Percentiles rank a stretch among this genome's conserved stretches.
These are phyloP conservation scores for Macaca fascicularis DNA, from an alignment of 2,113 vertebrate genomes.

Conservation along the genomic window T2T-MFA8v1.1 NC_088377.1:161981001-161981500, in stretches of 20 bases:
- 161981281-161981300: conserved; percentile 37
- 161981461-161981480: background rate
- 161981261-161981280: background rate
- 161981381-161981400: conserved; percentile 6
- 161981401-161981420: conserved; percentile 15
- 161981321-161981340: conserved; percentile 20
- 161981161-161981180: background rate
- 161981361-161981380: conserved; percentile 35
- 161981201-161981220: background rate
- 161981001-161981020: conserved; percentile 61
- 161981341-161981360: conserved; percentile 18
- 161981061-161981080: conserved; percentile 62
- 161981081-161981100: conserved; percentile 37
- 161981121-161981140: conserved; percentile 10
- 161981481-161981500: background rate
- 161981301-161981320: conserved; percentile 56
- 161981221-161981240: background rate
- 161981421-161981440: background rate
- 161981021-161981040: conserved; percentile 43
- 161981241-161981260: background rate
- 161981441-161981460: background rate
- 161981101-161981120: background rate
- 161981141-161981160: background rate
- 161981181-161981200: background rate
- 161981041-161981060: conserved; percentile 55